Evolutionary conservation across 2,888 invertebrate genomes (phyloP).

Genomic region (Drosophila aldrichi): DNA sequence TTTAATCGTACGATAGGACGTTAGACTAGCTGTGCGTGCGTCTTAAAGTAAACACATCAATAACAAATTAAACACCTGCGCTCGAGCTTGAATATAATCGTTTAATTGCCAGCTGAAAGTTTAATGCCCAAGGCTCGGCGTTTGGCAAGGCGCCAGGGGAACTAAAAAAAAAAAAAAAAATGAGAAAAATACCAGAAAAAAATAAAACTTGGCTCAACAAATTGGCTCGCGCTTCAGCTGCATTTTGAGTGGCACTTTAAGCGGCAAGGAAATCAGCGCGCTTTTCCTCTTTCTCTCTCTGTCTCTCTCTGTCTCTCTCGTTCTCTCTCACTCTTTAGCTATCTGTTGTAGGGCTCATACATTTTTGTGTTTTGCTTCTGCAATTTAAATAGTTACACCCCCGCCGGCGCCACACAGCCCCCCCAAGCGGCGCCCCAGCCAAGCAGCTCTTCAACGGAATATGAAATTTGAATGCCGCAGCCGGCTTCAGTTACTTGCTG

Average conservation of each 20-base stretch:
- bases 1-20: background rate
- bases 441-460: conserved; percentile 57
- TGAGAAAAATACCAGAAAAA: background rate
- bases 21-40: conserved; percentile 3
- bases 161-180: conserved; percentile 10
- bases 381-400: conserved; percentile 64
- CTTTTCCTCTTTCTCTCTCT: background rate
- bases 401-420: background rate
- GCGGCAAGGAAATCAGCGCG: conserved; percentile 49
- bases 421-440: conserved; percentile 20
- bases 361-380: conserved; percentile 52
- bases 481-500: conserved; percentile 27
- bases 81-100: conserved; percentile 41
- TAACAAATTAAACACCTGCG: conserved; percentile 65
- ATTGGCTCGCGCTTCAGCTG: conserved; percentile 53
- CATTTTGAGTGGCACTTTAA: conserved; percentile 56
- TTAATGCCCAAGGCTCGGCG: conserved; percentile 49
- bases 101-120: conserved; percentile 66
- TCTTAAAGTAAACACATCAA: conserved; percentile 50
- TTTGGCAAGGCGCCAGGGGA: conserved; percentile 53
- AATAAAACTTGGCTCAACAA: conserved; percentile 35
- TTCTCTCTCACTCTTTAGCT: background rate
- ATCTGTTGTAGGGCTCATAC: conserved; percentile 27
- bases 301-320: background rate
- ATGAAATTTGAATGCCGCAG: conserved; percentile 65